These are phyloP conservation scores for Drosophila robusta DNA, from an alignment of 2,888 invertebrate species.

Conservation along the genomic window DNA sequence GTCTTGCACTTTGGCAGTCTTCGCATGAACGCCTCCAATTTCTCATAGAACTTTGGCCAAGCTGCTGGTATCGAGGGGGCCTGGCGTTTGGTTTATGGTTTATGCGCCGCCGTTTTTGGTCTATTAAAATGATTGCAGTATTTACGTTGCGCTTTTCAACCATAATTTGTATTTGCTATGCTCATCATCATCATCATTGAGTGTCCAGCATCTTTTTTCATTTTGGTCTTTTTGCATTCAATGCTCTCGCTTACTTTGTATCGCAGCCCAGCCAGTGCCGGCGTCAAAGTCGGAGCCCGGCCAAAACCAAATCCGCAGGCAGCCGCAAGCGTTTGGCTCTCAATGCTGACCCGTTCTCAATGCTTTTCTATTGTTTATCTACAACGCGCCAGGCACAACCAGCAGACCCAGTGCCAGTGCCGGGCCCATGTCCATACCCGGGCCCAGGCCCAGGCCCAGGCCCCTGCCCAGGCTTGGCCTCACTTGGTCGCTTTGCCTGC, in stretches of 20 bases:
- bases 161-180: conserved; percentile 80
- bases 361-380: conserved; percentile 79
- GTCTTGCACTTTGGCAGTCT: conserved; percentile 42
- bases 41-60: conserved; percentile 51
- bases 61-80: conserved; percentile 14
- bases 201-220: conserved; percentile 52
- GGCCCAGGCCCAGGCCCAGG: not conserved
- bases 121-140: conserved; percentile 82
- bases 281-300: conserved; percentile 1
- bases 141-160: conserved; percentile 79
- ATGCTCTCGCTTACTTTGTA: conserved; percentile 46
- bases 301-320: conserved; percentile 26
- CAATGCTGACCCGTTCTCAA: conserved; percentile 69
- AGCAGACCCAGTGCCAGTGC: conserved; percentile 19
- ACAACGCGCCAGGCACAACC: conserved; percentile 50
- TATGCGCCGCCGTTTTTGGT: conserved; percentile 81
- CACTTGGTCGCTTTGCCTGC: not conserved
- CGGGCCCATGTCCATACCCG: conserved; percentile 1
- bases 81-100: conserved; percentile 80
- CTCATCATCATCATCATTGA: conserved; percentile 75
- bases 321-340: conserved; percentile 59
- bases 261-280: conserved; percentile 22
- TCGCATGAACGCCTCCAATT: conserved; percentile 69
- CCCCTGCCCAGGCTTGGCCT: conserved; percentile 12
- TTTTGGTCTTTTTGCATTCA: conserved; percentile 55